Conservation (phyloP, 2,888 invertebrate species). For the Timema podura region DNA sequence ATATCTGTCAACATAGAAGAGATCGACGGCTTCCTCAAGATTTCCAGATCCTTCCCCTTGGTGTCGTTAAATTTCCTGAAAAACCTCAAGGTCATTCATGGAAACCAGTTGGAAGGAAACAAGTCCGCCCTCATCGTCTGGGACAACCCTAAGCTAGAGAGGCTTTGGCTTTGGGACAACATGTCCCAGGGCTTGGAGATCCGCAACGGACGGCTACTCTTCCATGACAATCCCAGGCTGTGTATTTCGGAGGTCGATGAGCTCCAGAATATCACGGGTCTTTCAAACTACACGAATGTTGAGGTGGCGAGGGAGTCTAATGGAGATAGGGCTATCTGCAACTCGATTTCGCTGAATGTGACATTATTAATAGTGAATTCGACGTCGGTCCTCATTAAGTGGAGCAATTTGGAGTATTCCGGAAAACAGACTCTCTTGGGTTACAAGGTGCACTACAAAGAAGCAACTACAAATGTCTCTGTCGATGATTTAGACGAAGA, state of each 20-base stretch:
- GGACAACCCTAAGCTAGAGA: slow-evolving; percentile 71
- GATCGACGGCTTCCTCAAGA: slow-evolving; percentile 67
- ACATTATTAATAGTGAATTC: slow-evolving; percentile 35
- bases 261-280: slow-evolving; percentile 42
- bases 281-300: slow-evolving; percentile 49
- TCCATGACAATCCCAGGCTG: slow-evolving; percentile 69
- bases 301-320: slow-evolving; percentile 61
- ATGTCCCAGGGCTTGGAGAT: slow-evolving; percentile 41
- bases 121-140: slow-evolving; percentile 53
- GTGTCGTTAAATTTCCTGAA: slow-evolving; percentile 71
- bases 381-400: slow-evolving; percentile 44
- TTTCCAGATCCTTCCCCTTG: slow-evolving; percentile 65
- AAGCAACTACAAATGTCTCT: slow-evolving; percentile 50
- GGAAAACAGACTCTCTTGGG: slow-evolving; percentile 47
- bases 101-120: slow-evolving; percentile 53
- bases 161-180: slow-evolving; percentile 64
- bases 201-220: slow-evolving; percentile 67
- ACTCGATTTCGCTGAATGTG: slow-evolving; percentile 31
- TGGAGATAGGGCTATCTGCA: slow-evolving; percentile 66
- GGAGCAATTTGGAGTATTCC: slow-evolving; percentile 43
- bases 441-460: slow-evolving; percentile 61
- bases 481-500: slow-evolving; percentile 53
- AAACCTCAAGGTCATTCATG: slow-evolving; percentile 64
- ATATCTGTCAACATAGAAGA: slow-evolving; percentile 66
- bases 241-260: slow-evolving; percentile 47